Evolutionary conservation across 2,888 invertebrate species (phyloP), one percentile per base, ranked within the genome.

Genomic region (Ernsta delagoae): DNA sequence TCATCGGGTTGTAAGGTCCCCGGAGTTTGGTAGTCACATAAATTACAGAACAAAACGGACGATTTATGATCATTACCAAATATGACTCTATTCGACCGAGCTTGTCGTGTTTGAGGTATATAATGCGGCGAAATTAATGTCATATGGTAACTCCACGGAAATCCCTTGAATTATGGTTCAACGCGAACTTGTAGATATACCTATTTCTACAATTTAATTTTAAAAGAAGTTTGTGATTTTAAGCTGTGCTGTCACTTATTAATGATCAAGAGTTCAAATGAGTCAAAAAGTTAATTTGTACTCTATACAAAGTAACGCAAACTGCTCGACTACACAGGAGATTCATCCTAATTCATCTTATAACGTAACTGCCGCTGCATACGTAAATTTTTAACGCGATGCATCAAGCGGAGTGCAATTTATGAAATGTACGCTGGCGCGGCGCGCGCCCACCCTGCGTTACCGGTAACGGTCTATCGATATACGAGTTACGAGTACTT

Each of bases 351-450:
- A 61, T 68, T 61, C 57, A 71, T 71, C 72, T 72, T 73, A 71
- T 70, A 71, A 56, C 71, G 65, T 70, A 70, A 71, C 70, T 70
- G 71, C 74, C 65, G 73, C 74, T 70, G 73, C 75, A 75, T 72
- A 70, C 72, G 71, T 75, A 72, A 67, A 73, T 69, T 69, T 72
- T 74, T 79, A 79, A 76, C 71, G 73, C 72, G 16, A 71, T 72
- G 73, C 76, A 79, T 81, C 75, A 80, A 79, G 76, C 73, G 72
- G 76, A 84, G 83, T 83, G 82, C 82, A 83, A 78, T 83, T 78
- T 81, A 81, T 79, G 77, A 78, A 83, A 81, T 79, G 61, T 61
- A 68, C 69, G 75, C 79, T n/a, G n/a, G n/a, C n/a, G n/a, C 16
- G 45, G 48, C 16, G 11, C 11, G 48, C 16, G 48, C 48, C 11